Conservation (phyloP, 2,113 vertebrate genomes). For the Ptilonorhynchus violaceus region DNA sequence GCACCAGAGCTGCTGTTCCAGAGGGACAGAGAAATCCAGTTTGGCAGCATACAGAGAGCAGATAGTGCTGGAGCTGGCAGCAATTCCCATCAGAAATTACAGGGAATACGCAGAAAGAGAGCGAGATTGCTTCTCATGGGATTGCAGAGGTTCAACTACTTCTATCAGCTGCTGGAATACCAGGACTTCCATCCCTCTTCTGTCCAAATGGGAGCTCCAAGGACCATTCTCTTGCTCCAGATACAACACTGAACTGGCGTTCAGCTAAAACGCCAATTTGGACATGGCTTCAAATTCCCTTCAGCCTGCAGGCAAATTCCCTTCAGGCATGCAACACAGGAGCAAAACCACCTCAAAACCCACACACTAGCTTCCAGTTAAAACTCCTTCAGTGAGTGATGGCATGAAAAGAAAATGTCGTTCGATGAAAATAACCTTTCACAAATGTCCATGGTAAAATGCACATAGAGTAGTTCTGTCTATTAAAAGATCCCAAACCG, state of each 20-base stretch:
- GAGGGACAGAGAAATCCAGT: neutral
- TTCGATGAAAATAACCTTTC: conserved; percentile 11
- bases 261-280: neutral
- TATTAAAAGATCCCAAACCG: neutral
- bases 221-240: neutral
- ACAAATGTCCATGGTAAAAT: neutral
- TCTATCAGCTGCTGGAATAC: neutral
- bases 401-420: neutral
- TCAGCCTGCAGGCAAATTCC: neutral
- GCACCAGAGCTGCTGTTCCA: neutral
- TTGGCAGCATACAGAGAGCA: neutral
- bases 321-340: neutral
- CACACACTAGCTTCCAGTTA: neutral
- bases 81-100: neutral
- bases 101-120: neutral
- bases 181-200: neutral
- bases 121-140: neutral
- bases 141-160: neutral
- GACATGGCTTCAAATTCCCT: neutral
- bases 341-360: neutral
- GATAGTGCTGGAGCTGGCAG: neutral
- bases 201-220: neutral
- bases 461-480: neutral
- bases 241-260: neutral
- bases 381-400: neutral